Evolutionary conservation across 2,888 invertebrate genomes (phyloP), one percentile per base, ranked within the genome.

Genomic region (Flexamia atlantica): DNA sequence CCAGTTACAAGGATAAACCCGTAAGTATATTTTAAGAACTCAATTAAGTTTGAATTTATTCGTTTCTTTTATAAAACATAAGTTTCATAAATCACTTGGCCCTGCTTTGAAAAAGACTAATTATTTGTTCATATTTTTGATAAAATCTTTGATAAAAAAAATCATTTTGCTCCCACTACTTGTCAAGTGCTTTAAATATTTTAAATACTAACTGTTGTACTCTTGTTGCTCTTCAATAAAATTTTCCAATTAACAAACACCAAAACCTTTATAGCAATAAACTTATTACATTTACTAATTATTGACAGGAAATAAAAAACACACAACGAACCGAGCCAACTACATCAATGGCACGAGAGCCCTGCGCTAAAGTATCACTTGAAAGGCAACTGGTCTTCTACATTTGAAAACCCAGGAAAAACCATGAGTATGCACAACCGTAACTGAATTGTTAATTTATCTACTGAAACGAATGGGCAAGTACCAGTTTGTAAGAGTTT

Each of bases 161-260:
- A 68, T 68, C 68, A 68, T 30, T 32, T 68, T 32, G 9, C 72
- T 64, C 64, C 64, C 64, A 28, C 3, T 57, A 14, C 64, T 64
- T 64, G 53, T 53, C 53, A 64, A 17, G 28, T 64, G 28, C 3
- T 40, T 42, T 72, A 72, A 72, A 72, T 20, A 72, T 72, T 72
- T 68, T 36, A 79, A 79, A 57, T 50, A 79, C 32, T 36, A 79
- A 79, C 76, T 79, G 79, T 79, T 79, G 79, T 79, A 79, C 79
- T 79, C 46, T 20, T 53, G 79, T 57, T 79, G 28, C 30, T 32
- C 36, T 79, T 30, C 9, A 17, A 79, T n/a, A 76, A 79, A 32
- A 30, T 57, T 42, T 57, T 50, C 23, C 57, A 30, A 76, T 50
- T 36, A 28, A 79, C 20, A 79, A 57, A 79, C 57, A 32, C 36